A percentile compares a stretch with the other conserved stretches of the same genome.
These are phyloP conservation scores for Allolobophora icterica DNA, from an alignment of 2,888 invertebrate genomes.

Conservation along the genomic window DNA sequence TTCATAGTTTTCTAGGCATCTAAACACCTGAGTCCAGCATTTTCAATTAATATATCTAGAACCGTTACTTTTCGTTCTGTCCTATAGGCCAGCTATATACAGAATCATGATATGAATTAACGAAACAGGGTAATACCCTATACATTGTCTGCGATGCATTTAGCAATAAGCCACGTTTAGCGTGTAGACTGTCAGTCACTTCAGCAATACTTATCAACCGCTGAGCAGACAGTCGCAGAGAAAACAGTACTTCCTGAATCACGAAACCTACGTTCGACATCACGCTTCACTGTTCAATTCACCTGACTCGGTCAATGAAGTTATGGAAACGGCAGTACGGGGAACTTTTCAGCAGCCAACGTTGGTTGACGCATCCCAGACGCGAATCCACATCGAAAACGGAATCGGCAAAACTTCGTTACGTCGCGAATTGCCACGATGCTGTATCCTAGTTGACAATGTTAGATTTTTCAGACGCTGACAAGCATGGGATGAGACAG, in stretches of 20 bases:
- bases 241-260: not conserved
- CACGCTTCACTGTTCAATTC: not conserved
- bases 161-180: not conserved
- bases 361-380: not conserved
- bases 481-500: constrained; percentile 14
- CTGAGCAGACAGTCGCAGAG: not conserved
- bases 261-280: not conserved
- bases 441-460: not conserved
- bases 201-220: not conserved
- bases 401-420: not conserved
- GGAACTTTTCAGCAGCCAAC: not conserved
- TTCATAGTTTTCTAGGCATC: not conserved
- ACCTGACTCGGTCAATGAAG: not conserved
- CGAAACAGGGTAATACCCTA: not conserved
- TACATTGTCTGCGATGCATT: not conserved
- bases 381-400: not conserved
- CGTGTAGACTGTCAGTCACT: not conserved
- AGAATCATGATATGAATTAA: constrained; percentile 4
- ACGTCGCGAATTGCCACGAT: not conserved
- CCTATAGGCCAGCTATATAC: not conserved
- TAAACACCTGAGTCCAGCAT: not conserved
- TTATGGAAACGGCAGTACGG: not conserved
- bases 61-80: not conserved
- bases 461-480: constrained; percentile 1
- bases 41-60: not conserved